Evolutionary conservation across 2,888 invertebrate species (phyloP).

Genomic region (Synanthedon andrenaeformis): DNA sequence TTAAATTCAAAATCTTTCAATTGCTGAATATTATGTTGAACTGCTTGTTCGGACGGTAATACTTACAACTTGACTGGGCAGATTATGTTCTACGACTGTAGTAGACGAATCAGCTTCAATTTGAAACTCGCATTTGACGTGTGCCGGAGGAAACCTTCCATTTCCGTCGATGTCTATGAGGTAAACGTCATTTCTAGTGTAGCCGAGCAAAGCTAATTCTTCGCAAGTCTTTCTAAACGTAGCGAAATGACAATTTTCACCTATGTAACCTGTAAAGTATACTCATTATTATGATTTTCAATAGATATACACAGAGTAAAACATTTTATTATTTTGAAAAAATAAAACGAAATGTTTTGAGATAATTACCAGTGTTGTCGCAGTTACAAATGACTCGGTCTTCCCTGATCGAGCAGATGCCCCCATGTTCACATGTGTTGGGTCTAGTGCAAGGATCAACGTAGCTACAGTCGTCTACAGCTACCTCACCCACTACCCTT

Average conservation of each 20-base stretch:
- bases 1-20: too few relatives aligned
- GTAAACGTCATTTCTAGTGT: conserved; percentile 90
- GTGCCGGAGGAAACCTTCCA: conserved; percentile 90
- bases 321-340: too few relatives aligned
- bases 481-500: conserved; percentile 88
- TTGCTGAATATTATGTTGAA: too few relatives aligned
- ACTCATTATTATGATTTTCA: too few relatives aligned
- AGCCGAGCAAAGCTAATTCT: conserved; percentile 88
- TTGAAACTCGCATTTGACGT: conserved; percentile 93
- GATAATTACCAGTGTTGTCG: conserved; percentile 75
- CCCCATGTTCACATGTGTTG: conserved; percentile 93
- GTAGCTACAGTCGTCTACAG: conserved; percentile 89
- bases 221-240: conserved; percentile 92
- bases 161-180: conserved; percentile 95
- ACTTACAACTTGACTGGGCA: conserved; percentile 85
- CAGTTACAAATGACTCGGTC: conserved; percentile 91
- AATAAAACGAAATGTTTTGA: too few relatives aligned
- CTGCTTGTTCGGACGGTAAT: not conserved
- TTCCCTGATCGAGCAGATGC: conserved; percentile 89
- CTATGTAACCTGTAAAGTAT: conserved; percentile 76
- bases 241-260: conserved; percentile 95
- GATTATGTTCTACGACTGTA: conserved; percentile 89
- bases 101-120: conserved; percentile 88
- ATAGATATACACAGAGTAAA: too few relatives aligned
- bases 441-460: conserved; percentile 90